Evolutionary conservation across 2,113 vertebrate species (phyloP).

Genomic region (Phrynosoma blainvillii): DNA sequence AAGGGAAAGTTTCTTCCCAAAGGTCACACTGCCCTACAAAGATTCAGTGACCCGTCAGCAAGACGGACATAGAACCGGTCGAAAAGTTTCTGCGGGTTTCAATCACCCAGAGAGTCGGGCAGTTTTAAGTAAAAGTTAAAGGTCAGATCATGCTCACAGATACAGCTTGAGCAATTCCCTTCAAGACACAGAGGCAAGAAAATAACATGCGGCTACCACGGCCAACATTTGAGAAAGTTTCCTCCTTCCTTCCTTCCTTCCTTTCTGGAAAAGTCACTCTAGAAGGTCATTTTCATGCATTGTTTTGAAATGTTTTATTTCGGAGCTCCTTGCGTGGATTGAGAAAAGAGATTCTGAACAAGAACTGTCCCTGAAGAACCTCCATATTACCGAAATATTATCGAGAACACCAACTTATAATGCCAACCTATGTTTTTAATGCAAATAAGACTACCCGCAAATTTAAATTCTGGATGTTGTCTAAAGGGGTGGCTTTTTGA

Average conservation of each 20-base stretch:
- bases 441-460: not conserved
- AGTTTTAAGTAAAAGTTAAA: not conserved
- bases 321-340: not conserved
- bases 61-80: not conserved
- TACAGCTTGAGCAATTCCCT: not conserved
- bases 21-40: not conserved
- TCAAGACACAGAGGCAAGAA: not conserved
- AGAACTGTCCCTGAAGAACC: not conserved
- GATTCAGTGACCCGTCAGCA: not conserved
- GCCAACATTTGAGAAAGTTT: not conserved
- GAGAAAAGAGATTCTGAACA: not conserved
- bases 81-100: conserved; percentile 17
- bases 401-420: not conserved
- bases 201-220: not conserved
- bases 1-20: conserved; percentile 7
- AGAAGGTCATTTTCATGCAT: no score
- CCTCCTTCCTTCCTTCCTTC: not conserved
- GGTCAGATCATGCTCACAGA: not conserved
- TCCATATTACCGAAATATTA: not conserved
- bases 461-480: not conserved
- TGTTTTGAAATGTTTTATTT: not conserved
- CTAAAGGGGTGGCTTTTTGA: not conserved
- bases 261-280: no score
- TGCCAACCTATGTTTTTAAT: not conserved
- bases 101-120: not conserved